Percentiles rank a stretch among this genome's conserved stretches.
Evolutionary conservation across 2,888 invertebrate genomes (phyloP).

Genomic region (Troides helena): DNA sequence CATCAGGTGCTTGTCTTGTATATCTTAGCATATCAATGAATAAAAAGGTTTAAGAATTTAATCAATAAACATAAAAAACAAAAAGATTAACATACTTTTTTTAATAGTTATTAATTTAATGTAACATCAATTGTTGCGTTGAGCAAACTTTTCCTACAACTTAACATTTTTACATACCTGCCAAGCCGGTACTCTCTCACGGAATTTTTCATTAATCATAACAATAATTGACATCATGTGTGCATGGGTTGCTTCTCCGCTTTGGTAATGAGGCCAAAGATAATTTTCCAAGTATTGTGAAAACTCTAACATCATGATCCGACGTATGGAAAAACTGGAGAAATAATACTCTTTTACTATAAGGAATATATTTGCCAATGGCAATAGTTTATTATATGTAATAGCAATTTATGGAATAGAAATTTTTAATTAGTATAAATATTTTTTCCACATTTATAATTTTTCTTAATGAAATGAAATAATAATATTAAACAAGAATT

Average conservation of each 20-base stretch:
- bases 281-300: slow-evolving; percentile 98
- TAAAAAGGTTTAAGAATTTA: no score
- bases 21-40: no score
- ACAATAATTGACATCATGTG: slow-evolving; percentile 98
- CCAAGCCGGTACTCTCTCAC: slow-evolving; percentile 98
- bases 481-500: background rate
- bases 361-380: background rate
- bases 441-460: background rate
- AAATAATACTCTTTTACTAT: background rate
- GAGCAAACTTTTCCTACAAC: no score
- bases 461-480: background rate
- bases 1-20: no score
- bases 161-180: slow-evolving; percentile 74
- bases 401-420: background rate
- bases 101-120: no score
- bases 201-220: slow-evolving; percentile 99
- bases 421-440: background rate
- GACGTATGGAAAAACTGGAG: slow-evolving; percentile 86
- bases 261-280: slow-evolving; percentile 96
- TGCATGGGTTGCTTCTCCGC: slow-evolving; percentile 87
- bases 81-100: no score
- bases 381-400: background rate
- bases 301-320: slow-evolving; percentile 97
- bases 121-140: no score
- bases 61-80: no score